Base-by-base conservation (phyloP, 2,113 vertebrate species). In the Semnopithecus entellus region DNA sequence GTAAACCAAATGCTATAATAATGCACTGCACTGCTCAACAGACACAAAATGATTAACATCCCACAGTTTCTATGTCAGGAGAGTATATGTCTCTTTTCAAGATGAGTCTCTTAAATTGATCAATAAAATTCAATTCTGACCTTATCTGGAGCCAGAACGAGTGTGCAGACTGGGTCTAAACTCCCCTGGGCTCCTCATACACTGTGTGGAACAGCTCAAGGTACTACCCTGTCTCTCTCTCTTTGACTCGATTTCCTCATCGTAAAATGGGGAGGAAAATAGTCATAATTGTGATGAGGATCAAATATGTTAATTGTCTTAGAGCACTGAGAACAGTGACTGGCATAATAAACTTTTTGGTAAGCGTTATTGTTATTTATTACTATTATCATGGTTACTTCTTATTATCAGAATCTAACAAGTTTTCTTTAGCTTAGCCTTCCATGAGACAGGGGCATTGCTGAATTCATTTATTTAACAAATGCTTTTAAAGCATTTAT, bases 251-350 rank as follows among this genome's bases (percentile, higher is more conserved):
- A 2, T 66, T 38, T 88, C 8, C 27, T 78, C 27, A 5, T 3
- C 27, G 20, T 30, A 9, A 57, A 10, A 4, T 40, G 3, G 8
- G 1, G 3, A 70, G 17, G 18, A 45, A 64, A 40, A 12, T 2
- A 0, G 5, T 1, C 18, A 22, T 27, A 11, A 5, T 10, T 20
- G 0, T 3, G 22, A 6, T 13, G 70, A n/a, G 9, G 30, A 7
- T 48, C 2, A 9, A 14, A 8, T 3, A 7, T 32, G 6, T 13
- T 20, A 6, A 5, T 27, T 0, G 0, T 11, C 10, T 3, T 0
- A 8, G 45, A 76, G 55, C 40, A 1, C 38, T 18, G 16, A 68
- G 48, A 61, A 12, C 40, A 76, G 2, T 0, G 13, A 13, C 12
- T 2, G 18, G 3, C 20, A 22, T 0, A 1, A 6, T 8, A 40